Percentiles rank a stretch among this genome's conserved stretches.
phyloP scores from a whole-genome alignment of 1,140 invertebrate species.

The Heliothis subflexa region DNA sequence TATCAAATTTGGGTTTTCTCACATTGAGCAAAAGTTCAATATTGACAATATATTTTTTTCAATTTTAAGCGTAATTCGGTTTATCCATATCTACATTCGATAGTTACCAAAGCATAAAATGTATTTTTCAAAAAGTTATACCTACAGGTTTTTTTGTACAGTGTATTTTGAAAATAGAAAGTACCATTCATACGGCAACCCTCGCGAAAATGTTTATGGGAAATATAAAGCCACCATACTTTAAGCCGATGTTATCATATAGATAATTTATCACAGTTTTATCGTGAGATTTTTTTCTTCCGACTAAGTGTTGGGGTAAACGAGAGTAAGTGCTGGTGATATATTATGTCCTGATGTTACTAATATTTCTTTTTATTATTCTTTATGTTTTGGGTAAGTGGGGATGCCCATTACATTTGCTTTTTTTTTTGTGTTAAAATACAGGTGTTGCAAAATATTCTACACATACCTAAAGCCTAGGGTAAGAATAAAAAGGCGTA shows the following conservation, averaged over 20 bases:
- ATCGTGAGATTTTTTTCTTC: conserved; percentile 64
- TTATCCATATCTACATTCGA: too few species aligned
- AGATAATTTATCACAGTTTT: conserved; percentile 80
- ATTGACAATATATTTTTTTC: too few species aligned
- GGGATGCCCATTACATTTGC: background rate
- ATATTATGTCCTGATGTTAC: conserved; percentile 43
- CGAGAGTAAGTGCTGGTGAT: conserved; percentile 48
- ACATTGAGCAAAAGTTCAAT: too few species aligned
- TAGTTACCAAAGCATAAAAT: too few species aligned
- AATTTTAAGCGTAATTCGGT: too few species aligned
- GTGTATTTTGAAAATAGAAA: background rate
- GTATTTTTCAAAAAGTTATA: too few species aligned
- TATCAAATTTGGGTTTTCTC: too few species aligned
- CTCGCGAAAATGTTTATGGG: conserved; percentile 44
- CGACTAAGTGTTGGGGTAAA: conserved; percentile 60
- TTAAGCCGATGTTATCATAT: conserved; percentile 70
- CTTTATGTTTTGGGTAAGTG: conserved; percentile 1
- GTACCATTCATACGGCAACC: conserved; percentile 11
- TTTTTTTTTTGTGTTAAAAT: background rate
- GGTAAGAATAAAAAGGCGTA: too few species aligned
- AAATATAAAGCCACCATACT: conserved; percentile 66
- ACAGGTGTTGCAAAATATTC: background rate
- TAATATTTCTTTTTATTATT: conserved; percentile 29
- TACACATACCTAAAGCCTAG: too few species aligned
- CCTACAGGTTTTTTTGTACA: too few species aligned